phyloP scores from a whole-genome alignment of 2,113 vertebrate species.

The Theristicus caerulescens region DNA sequence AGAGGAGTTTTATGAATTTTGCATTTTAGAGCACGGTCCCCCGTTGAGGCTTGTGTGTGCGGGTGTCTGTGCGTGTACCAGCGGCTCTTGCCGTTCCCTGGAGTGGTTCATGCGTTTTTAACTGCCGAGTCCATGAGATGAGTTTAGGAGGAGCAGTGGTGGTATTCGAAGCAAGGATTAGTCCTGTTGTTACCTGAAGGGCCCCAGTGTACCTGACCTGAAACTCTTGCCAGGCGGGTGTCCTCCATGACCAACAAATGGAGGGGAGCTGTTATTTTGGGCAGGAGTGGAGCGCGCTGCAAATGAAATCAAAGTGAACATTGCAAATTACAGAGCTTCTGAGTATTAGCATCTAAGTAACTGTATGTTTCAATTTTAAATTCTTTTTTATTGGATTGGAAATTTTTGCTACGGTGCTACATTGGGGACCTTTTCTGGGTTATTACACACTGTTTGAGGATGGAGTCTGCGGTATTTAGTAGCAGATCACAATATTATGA shows the following conservation, averaged over 20 bases:
- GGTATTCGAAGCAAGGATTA: not conserved
- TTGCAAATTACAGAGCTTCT: not conserved
- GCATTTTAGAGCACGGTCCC: not conserved
- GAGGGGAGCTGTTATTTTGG: not conserved
- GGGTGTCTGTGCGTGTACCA: rapidly evolving
- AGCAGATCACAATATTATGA: no score
- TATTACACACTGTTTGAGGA: not conserved
- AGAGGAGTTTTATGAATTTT: not conserved
- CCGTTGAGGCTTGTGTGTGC: rapidly evolving
- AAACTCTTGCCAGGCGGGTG: not conserved
- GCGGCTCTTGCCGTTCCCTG: rapidly evolving
- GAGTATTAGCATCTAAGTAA: not conserved
- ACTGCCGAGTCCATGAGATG: rapidly evolving
- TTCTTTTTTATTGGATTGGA: not conserved
- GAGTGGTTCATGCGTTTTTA: rapidly evolving
- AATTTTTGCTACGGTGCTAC: rapidly evolving
- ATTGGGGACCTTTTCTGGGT: not conserved
- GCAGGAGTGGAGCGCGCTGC: not conserved
- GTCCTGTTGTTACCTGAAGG: not conserved
- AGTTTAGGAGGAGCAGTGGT: not conserved
- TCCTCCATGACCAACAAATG: not conserved
- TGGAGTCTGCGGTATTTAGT: not conserved
- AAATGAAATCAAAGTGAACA: not conserved
- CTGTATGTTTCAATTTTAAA: rapidly evolving
- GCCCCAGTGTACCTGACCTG: not conserved